phyloP scores from a whole-genome alignment of 2,888 invertebrate genomes.

The Dendrolimus houi region DNA sequence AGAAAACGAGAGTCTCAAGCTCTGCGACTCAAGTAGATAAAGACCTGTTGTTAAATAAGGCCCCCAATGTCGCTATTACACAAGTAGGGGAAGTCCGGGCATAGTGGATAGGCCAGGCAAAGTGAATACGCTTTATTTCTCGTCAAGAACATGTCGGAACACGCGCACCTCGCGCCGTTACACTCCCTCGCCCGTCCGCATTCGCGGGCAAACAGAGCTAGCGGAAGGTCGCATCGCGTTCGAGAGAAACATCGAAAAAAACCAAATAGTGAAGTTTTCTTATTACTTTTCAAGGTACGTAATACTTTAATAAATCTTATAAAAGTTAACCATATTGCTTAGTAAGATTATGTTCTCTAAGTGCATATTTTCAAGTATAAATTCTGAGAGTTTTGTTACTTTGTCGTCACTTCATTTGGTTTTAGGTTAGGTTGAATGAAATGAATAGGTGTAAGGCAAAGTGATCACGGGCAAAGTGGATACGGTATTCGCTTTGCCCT shows the following conservation, averaged over 20 bases:
- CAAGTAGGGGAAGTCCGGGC: neutral
- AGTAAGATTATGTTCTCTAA: neutral
- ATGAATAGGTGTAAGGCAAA: too few relatives aligned
- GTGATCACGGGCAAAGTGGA: too few relatives aligned
- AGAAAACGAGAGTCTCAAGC: too few relatives aligned
- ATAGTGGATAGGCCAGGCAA: neutral
- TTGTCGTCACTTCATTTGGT: too few relatives aligned
- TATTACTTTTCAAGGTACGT: neutral
- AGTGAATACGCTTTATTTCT: slow-evolving; percentile 1
- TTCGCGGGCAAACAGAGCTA: neutral
- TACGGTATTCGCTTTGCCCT: too few relatives aligned
- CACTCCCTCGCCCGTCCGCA: neutral
- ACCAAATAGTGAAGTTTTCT: neutral
- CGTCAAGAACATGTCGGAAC: neutral
- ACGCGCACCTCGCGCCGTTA: neutral
- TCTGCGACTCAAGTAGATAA: too few relatives aligned
- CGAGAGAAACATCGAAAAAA: neutral
- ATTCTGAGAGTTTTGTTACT: neutral
- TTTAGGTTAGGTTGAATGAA: too few relatives aligned
- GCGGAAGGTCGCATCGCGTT: neutral
- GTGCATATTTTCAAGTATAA: neutral
- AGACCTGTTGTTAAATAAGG: too few relatives aligned
- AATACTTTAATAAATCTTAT: neutral
- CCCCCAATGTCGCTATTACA: too few relatives aligned
- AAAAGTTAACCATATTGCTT: neutral